Evolutionary conservation across 2,888 invertebrate genomes (phyloP), one percentile per base, ranked within the genome.

Genomic region (Bursaphelenchus okinawaensis): DNA sequence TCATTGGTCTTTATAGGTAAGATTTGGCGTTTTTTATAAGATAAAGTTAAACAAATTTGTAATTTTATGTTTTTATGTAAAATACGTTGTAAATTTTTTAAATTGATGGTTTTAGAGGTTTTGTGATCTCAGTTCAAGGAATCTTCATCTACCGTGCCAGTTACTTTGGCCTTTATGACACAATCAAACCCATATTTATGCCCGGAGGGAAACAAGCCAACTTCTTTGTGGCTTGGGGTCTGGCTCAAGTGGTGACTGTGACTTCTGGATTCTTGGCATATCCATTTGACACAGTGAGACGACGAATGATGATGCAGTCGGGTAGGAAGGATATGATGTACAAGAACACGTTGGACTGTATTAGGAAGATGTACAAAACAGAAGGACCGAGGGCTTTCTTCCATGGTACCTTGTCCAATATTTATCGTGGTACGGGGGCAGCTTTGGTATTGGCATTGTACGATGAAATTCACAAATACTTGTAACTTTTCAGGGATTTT

Each of bases 241-340:
- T 80, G 52, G 80, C 79, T 50, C 80, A 80, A 69, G 85, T 88
- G 83, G 91, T 91, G 69, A 92, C 91, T 70, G 89, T 93, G 68
- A 88, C 90, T 71, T 90, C 93, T 72, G 94, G 94, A 84, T 23
- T 68, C 84, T 89, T 92, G 69, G 93, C 94, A 52, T 95, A 95
- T 87, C 94, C 94, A 83, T 92, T 94, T 87, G 94, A 95, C 86
- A 94, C 94, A 12, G 69, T 70, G 20, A 52, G 69, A 52, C 89
- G 93, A 85, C 89, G 94, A 87, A 90, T 94, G 85, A 93, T 96
- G 94, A 96, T 95, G 95, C 94, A 94, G 87, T 93, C 93, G 78
- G 92, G 92, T 64, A 89, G 90, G 73, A 88, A 89, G 87, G 91
- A 92, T 63, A 88, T 91, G 76, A 85, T 91, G 78, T 93, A 93